phyloP scores from a whole-genome alignment of 2,113 vertebrate genomes.

The Bubo blakistoni region DNA sequence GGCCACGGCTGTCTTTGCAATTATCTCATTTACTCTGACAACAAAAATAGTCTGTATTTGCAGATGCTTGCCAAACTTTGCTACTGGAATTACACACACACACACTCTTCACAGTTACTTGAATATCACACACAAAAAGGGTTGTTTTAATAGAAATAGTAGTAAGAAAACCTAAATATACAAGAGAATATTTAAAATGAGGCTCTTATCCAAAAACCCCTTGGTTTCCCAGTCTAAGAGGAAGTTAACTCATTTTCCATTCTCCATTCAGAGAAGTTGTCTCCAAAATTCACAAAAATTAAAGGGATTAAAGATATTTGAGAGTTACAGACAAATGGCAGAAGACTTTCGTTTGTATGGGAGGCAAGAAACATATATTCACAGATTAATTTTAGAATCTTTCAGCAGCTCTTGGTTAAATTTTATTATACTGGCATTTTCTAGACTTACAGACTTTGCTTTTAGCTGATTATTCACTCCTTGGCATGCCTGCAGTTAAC shows the following conservation, averaged over 20 bases:
- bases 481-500: not conserved
- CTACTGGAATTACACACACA: not conserved
- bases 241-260: not conserved
- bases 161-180: not conserved
- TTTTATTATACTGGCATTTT: not conserved
- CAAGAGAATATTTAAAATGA: not conserved
- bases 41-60: not conserved
- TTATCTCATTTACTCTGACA: not conserved
- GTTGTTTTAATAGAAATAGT: not conserved
- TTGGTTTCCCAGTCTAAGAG: not conserved
- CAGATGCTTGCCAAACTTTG: not conserved
- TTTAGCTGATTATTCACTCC: not conserved
- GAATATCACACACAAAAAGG: not conserved
- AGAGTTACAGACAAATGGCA: not conserved
- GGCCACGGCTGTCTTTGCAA: not conserved
- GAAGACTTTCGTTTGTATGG: not conserved
- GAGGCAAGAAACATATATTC: not conserved
- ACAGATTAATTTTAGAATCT: not conserved
- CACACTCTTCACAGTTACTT: not conserved
- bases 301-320: not conserved
- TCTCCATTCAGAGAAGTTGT: not conserved
- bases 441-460: not conserved
- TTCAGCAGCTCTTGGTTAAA: not conserved
- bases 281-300: not conserved
- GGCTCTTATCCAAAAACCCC: not conserved